Base-by-base conservation (phyloP, 2,888 invertebrate species). In the Tiliacea citrago region DNA sequence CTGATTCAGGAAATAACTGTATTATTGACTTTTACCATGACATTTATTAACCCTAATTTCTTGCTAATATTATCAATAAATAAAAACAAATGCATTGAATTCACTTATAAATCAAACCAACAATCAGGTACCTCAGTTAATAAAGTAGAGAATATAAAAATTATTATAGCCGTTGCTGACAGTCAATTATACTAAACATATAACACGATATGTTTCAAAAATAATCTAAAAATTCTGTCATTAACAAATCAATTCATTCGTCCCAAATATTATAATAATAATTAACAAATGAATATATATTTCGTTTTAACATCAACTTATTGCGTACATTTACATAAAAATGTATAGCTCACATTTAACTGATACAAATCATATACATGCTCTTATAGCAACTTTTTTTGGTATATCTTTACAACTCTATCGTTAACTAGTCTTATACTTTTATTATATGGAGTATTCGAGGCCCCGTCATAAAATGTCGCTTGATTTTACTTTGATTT, bases 121-220 rank as follows among this genome's bases (percentile, higher is more conserved):
- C 83, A 79, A 84, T 87, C 87, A 87, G 88, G 87, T 87, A 87
- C 87, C 73, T 77, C 74, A 68, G 76, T 82, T 60, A 83, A 79
- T 60, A 84, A 79, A 75, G 74, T 82, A 78, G 16, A 71, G 73
- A 75, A 63, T 70, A 77, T 77, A 75, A 77, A 72, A 74, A 74
- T 35, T 21, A 76, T 87, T 87, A 87, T 73, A 74, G 86, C 86
- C 86, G 80, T 82, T 83, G 29, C 47, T 49, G 58, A 70, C 68
- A 79, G 79, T 86, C 76, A 67, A 49, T n/a, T n/a, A n/a, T 82
- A 57, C 67, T 65, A 72, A 60, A 72, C 51, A 39, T 68, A 57
- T 49, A 84, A 68, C 81, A 84, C 49, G 68, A 76, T 73, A 81
- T 68, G 67, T 70, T 84, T 62, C n/a, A 58, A 80, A 83, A 68